Base-by-base conservation (phyloP, 2,113 vertebrate species). In the Xiphophorus hellerii region DNA sequence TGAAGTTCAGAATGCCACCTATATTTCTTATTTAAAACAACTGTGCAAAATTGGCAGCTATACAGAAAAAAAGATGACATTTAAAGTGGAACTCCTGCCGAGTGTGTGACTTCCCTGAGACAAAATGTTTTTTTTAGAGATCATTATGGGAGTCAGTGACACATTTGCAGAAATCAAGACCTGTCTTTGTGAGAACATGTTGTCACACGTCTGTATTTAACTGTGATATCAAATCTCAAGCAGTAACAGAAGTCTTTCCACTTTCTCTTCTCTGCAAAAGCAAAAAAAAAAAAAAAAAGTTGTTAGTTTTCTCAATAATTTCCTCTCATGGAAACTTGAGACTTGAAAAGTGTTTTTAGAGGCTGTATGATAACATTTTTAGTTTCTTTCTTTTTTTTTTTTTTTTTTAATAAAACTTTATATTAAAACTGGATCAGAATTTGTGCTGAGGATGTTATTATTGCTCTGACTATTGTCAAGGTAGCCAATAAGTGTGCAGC, bases 1-100 rank as follows among this genome's bases (percentile, higher is more conserved):
- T 68, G 5, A 61, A 20, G 30, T 61, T n/a, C 44, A 78, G n/a
- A 76, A 84, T 84, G 81, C 74, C 77, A 69, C 51, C 25, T 74
- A 64, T 77, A 66, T 81, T 79, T 73, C 73, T 80, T 77, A 75
- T 74, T 82, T 73, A 62, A 72, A 22, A 27, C 66, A 37, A 60
- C 33, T 39, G 48, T 27, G 63, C n/a, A 70, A 74, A 62, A 62
- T 79, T 73, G 74, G 7, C 29, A 63, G 69, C 69, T 73, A 29
- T 68, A 51, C 14, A 8, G 74, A 76, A 76, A 62, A 54, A 27
- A 22, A 28, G 82, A 35, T 44, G 51, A 51, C 15, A 58, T 76
- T 69, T 88, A 69, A 78, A 72, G 58, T 33, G 78, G 69, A 77
- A 70, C 77, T 15, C 39, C 84, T 33, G 80, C 42, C 2, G 35